Base-by-base conservation (phyloP, 2,888 invertebrate species). In the Electrophaes corylata region DNA sequence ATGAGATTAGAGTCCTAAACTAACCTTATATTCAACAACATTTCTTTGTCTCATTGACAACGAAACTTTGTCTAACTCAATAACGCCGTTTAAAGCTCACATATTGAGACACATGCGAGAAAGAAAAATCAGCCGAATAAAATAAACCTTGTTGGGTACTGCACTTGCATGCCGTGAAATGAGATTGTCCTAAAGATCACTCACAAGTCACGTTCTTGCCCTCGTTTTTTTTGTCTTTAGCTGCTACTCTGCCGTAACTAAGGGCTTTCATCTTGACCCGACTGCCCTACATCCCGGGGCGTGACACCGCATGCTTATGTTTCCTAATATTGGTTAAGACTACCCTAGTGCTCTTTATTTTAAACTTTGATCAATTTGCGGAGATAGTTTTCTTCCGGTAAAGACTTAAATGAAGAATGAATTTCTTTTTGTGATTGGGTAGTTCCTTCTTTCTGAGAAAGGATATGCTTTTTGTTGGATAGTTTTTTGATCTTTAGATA, bases 241-340 rank as follows among this genome's bases (percentile, higher is more conserved):
- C 40, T 50, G 54, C 45, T 73, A 75, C 70, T 69, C 70, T 70
- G 67, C 70, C 65, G 68, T 83, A 86, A 84, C 79, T 79, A 83
- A 87, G 86, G 73, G 87, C 84, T 86, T 86, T 84, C 80, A 83
- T 82, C 81, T 78, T 83, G 88, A 86, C 87, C 87, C 66, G 74
- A 65, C 65, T 76, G 85, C 73, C 82, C 86, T 80, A 86, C 76
- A 83, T 86, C 80, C 71, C 77, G 76, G 58, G 76, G 81, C 78
- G 64, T 76, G 80, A 76, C 78, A 77, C 76, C 78, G 72, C 58
- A 65, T 63, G 51, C 60, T 64, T 64, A 45, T 45, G 45, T 56
- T 26, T 40, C 69, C 68, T 67, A 64, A 73, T 76, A 75, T 76
- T 75, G 73, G 66, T 67, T 58, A n/a, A 53, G 52, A 23, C 52